These are phyloP conservation scores for Drosophila ohnishii DNA, from an alignment of 1,140 invertebrate genomes.

Conservation along the genomic window DNA sequence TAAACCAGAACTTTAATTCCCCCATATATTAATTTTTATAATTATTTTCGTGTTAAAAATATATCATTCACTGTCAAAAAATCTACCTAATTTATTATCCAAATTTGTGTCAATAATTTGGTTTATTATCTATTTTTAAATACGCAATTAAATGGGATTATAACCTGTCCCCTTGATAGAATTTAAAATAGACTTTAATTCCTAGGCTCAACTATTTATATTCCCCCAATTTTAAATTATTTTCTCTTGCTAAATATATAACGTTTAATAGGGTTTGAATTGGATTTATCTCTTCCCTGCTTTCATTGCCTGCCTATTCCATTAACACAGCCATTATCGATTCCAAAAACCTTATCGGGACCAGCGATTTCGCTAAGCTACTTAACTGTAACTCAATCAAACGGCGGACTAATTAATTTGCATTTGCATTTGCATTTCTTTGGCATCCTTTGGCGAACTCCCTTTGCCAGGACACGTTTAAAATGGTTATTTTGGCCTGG, in stretches of 20 bases:
- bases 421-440: constrained; percentile 66
- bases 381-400: constrained; percentile 52
- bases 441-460: constrained; percentile 20
- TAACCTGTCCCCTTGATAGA: not conserved
- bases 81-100: not conserved
- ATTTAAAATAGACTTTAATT: not conserved
- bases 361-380: constrained; percentile 36
- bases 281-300: not conserved
- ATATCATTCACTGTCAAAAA: not conserved
- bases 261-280: not conserved
- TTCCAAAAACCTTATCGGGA: constrained; percentile 24
- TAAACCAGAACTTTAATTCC: too few relatives aligned
- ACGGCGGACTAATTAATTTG: constrained; percentile 68
- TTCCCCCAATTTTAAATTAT: not conserved
- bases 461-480: constrained; percentile 8
- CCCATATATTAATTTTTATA: not conserved
- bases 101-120: not conserved
- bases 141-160: not conserved
- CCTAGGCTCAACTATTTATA: not conserved
- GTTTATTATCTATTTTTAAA: not conserved
- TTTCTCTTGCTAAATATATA: not conserved
- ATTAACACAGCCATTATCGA: constrained; percentile 38
- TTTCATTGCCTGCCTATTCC: constrained; percentile 11
- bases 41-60: not conserved
- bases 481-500: constrained; percentile 35